Evolutionary conservation across 1,140 invertebrate genomes (phyloP).

Genomic region (Coboldia fuscipes): DNA sequence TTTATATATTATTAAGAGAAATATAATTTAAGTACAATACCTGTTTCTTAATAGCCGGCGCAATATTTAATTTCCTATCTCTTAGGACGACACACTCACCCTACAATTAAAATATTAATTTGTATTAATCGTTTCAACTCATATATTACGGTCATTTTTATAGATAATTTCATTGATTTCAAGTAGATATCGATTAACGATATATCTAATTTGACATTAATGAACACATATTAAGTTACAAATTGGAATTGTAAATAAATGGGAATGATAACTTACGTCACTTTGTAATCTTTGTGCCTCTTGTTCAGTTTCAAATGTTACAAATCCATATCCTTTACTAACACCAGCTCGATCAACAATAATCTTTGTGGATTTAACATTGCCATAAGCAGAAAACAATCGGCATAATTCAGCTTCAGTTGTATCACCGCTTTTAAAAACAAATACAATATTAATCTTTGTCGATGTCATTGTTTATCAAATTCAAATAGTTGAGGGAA

Average conservation of each 20-base stretch:
- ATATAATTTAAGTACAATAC: constrained; percentile 17
- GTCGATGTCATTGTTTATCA: background rate
- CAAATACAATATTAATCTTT: background rate
- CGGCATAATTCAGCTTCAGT: constrained; percentile 64
- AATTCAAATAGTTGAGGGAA: no score
- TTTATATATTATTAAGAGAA: background rate
- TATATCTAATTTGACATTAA: no score
- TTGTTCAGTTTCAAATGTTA: constrained; percentile 84
- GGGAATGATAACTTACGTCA: constrained; percentile 24
- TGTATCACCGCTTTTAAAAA: constrained; percentile 39
- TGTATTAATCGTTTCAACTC: background rate
- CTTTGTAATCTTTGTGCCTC: constrained; percentile 56
- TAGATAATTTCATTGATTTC: no score
- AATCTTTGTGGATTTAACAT: constrained; percentile 83
- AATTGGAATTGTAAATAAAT: background rate
- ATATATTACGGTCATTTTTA: no score
- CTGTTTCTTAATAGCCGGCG: constrained; percentile 78
- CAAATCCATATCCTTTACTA: constrained; percentile 88
- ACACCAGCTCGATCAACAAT: constrained; percentile 83
- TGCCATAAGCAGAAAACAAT: constrained; percentile 69
- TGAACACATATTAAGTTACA: no score
- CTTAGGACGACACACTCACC: constrained; percentile 51
- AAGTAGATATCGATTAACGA: no score
- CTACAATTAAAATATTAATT: constrained; percentile 15
- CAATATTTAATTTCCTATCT: constrained; percentile 71